Evolutionary conservation across 1,140 invertebrate genomes (phyloP).

Genomic region (Cotesia glomerata): DNA sequence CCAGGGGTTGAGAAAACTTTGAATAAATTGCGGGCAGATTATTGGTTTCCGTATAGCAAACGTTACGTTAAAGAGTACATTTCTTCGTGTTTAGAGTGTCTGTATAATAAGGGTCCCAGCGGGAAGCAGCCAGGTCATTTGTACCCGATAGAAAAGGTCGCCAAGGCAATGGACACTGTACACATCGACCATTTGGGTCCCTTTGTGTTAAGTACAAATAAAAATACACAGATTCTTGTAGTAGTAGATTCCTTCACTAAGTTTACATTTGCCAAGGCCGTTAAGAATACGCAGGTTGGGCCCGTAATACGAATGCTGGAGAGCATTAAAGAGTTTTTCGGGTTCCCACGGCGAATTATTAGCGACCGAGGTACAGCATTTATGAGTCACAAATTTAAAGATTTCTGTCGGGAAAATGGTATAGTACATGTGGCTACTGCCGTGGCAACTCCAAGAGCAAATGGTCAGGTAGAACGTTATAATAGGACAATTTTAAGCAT

Average conservation of each 20-base stretch:
- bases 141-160: slow-evolving; percentile 9
- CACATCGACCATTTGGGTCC: no score
- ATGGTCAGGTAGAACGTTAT: slow-evolving; percentile 45
- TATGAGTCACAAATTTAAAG: slow-evolving; percentile 34
- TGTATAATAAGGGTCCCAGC: slow-evolving; percentile 25
- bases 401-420: slow-evolving; percentile 33
- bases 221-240: no score
- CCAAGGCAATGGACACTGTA: no score
- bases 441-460: slow-evolving; percentile 42
- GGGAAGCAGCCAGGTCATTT: slow-evolving; percentile 23
- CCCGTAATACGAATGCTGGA: no score
- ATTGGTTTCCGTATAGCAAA: slow-evolving; percentile 38
- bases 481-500: slow-evolving; percentile 24
- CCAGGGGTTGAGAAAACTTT: slow-evolving; percentile 43
- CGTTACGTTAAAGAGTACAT: slow-evolving; percentile 30
- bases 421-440: slow-evolving; percentile 42
- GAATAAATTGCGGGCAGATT: slow-evolving; percentile 33
- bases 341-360: slow-evolving; percentile 42
- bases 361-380: slow-evolving; percentile 46
- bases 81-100: slow-evolving; percentile 25
- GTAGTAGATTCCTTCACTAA: no score
- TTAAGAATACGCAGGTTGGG: no score
- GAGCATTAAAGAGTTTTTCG: slow-evolving; percentile 31
- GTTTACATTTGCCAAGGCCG: no score
- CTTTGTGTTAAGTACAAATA: no score